These are phyloP conservation scores for Ormia ochracea DNA, from an alignment of 2,888 invertebrate species.

Conservation along the genomic window DNA sequence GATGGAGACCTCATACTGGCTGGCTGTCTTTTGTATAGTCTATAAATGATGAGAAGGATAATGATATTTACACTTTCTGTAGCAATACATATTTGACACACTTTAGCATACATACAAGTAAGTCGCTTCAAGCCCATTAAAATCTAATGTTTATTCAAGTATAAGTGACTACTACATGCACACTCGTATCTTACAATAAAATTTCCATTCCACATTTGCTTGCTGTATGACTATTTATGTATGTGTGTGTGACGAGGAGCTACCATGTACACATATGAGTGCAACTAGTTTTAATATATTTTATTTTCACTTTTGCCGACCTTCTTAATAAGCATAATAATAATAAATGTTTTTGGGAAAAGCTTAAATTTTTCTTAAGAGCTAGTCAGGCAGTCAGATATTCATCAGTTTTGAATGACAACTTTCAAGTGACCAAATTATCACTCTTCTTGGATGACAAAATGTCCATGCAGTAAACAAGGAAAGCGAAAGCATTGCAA, in stretches of 20 bases:
- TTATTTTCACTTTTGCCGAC: too few relatives aligned
- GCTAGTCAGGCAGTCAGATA: too few relatives aligned
- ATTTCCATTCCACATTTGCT: background rate
- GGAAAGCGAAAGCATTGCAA: too few relatives aligned
- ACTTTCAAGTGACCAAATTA: too few relatives aligned
- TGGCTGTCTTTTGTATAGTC: slow-evolving; percentile 12
- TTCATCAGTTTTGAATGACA: too few relatives aligned
- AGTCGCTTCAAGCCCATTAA: slow-evolving; percentile 1
- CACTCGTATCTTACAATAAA: background rate
- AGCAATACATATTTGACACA: slow-evolving; percentile 21
- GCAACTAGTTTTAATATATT: too few relatives aligned
- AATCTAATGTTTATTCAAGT: background rate
- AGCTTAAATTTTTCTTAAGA: too few relatives aligned
- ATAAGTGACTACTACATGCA: background rate
- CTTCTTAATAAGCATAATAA: too few relatives aligned
- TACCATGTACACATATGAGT: too few relatives aligned
- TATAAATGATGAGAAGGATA: slow-evolving; percentile 38
- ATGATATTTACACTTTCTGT: slow-evolving; percentile 27
- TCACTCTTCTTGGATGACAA: too few relatives aligned
- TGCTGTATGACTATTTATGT: background rate
- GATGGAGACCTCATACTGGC: background rate
- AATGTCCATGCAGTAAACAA: too few relatives aligned
- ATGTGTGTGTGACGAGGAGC: background rate
- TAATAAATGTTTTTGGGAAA: too few relatives aligned
- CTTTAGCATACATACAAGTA: slow-evolving; percentile 3